These are phyloP conservation scores for Lagria hirta DNA, from an alignment of 2,888 invertebrate species.

Conservation along the genomic window DNA sequence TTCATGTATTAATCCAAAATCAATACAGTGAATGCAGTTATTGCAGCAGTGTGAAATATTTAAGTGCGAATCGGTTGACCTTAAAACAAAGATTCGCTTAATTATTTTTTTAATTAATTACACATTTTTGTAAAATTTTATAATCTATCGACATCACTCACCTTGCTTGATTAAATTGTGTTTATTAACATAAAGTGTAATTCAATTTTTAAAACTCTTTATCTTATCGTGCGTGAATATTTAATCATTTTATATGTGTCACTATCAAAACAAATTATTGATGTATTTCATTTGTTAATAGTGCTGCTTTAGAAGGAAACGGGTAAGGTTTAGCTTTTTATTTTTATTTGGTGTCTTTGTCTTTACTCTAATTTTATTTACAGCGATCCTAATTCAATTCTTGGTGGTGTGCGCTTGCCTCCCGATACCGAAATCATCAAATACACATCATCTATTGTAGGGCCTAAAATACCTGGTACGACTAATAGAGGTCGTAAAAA, in stretches of 20 bases:
- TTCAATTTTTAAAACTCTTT: conserved; percentile 13
- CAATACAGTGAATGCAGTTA: no score
- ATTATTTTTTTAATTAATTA: no score
- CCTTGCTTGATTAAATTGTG: no score
- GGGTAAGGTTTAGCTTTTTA: conserved; percentile 55
- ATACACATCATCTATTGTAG: conserved; percentile 84
- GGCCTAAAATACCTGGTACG: conserved; percentile 81
- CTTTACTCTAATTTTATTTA: conserved; percentile 32
- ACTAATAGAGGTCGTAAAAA: conserved; percentile 85
- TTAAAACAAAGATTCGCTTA: no score
- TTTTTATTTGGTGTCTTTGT: not conserved
- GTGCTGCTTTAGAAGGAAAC: conserved; percentile 74
- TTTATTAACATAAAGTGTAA: not conserved
- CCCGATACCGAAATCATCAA: conserved; percentile 90
- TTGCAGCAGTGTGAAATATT: no score
- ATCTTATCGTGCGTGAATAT: conserved; percentile 25
- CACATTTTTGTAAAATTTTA: no score
- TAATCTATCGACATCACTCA: no score
- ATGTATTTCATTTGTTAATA: conserved; percentile 46
- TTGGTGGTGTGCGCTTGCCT: conserved; percentile 80
- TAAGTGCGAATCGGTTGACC: no score
- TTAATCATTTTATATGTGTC: conserved; percentile 17
- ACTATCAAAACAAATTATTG: conserved; percentile 16
- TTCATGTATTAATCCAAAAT: no score
- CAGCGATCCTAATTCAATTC: conserved; percentile 80